Evolutionary conservation across 2,888 invertebrate species (phyloP).

Genomic region (Cheilosia variabilis): DNA sequence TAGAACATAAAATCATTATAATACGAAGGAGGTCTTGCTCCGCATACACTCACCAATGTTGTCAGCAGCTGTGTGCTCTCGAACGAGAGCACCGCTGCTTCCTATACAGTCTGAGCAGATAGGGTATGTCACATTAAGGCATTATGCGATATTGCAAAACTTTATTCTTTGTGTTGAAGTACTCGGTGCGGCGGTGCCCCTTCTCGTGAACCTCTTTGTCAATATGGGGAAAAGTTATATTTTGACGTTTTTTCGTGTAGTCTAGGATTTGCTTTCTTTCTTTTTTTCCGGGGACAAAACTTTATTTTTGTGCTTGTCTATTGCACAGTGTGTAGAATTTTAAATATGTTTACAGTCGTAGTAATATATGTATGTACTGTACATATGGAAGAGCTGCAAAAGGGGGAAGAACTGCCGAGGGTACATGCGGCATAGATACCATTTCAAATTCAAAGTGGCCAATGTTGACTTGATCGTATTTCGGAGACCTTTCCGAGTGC

Average conservation of each 20-base stretch:
- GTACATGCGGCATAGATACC: background rate
- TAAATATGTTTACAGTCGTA: slow-evolving; percentile 16
- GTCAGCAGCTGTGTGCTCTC: slow-evolving; percentile 61
- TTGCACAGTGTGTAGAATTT: slow-evolving; percentile 39
- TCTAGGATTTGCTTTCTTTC: slow-evolving; percentile 14
- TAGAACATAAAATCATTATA: slow-evolving; percentile 69
- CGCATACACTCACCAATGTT: slow-evolving; percentile 56
- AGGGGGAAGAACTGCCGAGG: background rate
- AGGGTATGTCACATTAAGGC: slow-evolving; percentile 72
- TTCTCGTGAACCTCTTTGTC: slow-evolving; percentile 48
- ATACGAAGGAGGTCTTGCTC: slow-evolving; percentile 53
- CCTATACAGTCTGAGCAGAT: slow-evolving; percentile 27
- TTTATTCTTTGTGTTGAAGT: slow-evolving; percentile 53
- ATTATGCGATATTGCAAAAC: slow-evolving; percentile 73
- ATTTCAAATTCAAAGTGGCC: background rate
- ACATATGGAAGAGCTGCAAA: background rate
- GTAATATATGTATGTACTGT: background rate
- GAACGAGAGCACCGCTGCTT: background rate
- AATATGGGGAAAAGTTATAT: slow-evolving; percentile 63
- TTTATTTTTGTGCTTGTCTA: slow-evolving; percentile 65
- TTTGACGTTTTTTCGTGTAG: slow-evolving; percentile 28
- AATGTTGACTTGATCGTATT: background rate
- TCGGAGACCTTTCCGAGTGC: background rate
- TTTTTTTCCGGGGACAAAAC: slow-evolving; percentile 33
- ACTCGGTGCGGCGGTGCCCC: slow-evolving; percentile 25